Conservation (phyloP, 2,113 vertebrate genomes). For the Gymnocephalus cernua region DNA sequence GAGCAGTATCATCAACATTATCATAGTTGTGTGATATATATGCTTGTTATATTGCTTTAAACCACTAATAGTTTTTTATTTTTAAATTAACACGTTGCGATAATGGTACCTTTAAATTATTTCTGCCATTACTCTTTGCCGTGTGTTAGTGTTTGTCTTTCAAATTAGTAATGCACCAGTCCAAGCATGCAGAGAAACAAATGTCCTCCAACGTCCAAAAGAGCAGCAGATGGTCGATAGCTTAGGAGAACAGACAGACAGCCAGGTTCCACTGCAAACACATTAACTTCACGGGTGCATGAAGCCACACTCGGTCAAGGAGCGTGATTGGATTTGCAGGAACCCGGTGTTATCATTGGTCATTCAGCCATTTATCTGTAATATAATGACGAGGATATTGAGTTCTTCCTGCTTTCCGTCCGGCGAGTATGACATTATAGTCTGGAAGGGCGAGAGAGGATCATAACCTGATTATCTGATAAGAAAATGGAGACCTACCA, state of each 20-base stretch:
- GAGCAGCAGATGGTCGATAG: constrained; percentile 66
- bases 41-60: neutral
- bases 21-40: neutral
- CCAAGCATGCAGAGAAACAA: constrained; percentile 24
- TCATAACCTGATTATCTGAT: constrained; percentile 55
- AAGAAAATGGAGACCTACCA: constrained; percentile 27
- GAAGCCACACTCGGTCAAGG: constrained; percentile 33
- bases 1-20: neutral
- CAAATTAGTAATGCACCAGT: constrained; percentile 9
- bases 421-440: constrained; percentile 53
- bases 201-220: constrained; percentile 29
- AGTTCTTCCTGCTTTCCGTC: constrained; percentile 13
- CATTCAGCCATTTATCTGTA: constrained; percentile 45
- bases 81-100: neutral
- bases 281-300: constrained; percentile 32
- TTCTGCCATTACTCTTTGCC: neutral
- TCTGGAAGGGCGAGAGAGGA: constrained; percentile 28
- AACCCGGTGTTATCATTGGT: constrained; percentile 28
- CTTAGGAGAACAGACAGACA: constrained; percentile 39
- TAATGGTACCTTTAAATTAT: neutral
- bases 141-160: constrained; percentile 13
- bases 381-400: constrained; percentile 45
- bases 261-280: constrained; percentile 48
- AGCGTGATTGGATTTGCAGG: constrained; percentile 55
- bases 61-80: neutral